Evolutionary conservation across 2,888 invertebrate genomes (phyloP), one percentile per base, ranked within the genome.

Genomic region (Crossocerus cetratus): DNA sequence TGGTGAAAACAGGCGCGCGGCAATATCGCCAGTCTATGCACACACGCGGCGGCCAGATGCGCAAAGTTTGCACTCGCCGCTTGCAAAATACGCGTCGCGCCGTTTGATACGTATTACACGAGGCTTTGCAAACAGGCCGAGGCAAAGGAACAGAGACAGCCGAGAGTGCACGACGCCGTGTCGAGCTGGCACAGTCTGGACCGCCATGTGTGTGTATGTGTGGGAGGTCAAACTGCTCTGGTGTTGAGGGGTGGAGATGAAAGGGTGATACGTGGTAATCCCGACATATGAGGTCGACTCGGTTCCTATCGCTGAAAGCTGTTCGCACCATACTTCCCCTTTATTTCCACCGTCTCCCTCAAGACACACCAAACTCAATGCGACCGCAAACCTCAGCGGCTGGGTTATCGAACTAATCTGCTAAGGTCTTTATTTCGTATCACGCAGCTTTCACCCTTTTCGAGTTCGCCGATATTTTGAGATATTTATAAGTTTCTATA

Each of bases 211-310:
- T 56, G 58, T 32, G 16, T 49, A 43, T 49, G 56, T 57, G 64
- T 56, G 58, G 44, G 53, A 65, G 76, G 71, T 74, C 71, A 74
- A 65, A 59, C 73, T 63, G 72, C 62, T 58, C 32, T 11, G 32
- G 32, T 11, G 32, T 32, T 69, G 65, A 78, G 55, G 58, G 68
- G 55, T 14, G 14, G 16, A 49, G 74, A 69, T 72, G 81, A 78
- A 76, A 78, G 72, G 74, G 75, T 71, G 75, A 74, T 58, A 81
- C 76, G 76, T 62, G 78, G 77, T 85, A 86, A 87, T 86, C 83
- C 84, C 77, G 58, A 83, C 83, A 83, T 87, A 87, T 86, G 86
- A 87, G 77, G 79, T 83, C 80, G 74, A 80, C 83, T 80, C 74
- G 72, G 73, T 65, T 70, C 60, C 64, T 32, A 57, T 70, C 69